A percentile compares a stretch with the other conserved stretches of the same genome.
Evolutionary conservation across 1,140 invertebrate species (phyloP).

Genomic region (Pemphigus obesinymphae): DNA sequence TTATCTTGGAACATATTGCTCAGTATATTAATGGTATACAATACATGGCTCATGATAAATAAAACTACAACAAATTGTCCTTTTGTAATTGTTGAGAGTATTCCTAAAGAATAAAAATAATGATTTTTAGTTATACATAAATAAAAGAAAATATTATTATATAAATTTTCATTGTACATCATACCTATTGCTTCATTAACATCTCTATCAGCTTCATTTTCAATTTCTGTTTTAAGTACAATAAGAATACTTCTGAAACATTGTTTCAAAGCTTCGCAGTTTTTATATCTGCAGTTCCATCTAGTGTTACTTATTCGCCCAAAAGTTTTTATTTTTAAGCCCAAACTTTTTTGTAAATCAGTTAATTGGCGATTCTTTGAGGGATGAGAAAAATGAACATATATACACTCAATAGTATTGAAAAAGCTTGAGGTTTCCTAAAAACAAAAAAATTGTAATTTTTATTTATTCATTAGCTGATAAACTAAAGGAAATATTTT

Average conservation of each 20-base stretch:
- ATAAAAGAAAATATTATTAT: not conserved
- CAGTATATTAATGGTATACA: not conserved
- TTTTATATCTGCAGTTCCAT: not conserved
- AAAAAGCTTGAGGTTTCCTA: not conserved
- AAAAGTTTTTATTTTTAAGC: not conserved
- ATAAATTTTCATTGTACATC: not conserved
- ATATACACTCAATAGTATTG: conserved; percentile 1
- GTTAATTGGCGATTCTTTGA: not conserved
- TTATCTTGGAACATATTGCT: not conserved
- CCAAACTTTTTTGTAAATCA: not conserved
- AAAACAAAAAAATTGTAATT: not conserved
- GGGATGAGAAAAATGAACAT: too few relatives aligned
- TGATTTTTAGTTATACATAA: not conserved
- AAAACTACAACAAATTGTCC: conserved; percentile 8
- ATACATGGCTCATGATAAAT: not conserved
- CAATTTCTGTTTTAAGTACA: not conserved
- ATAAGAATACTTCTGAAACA: conserved; percentile 8
- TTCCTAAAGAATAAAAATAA: conserved; percentile 1
- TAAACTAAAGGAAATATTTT: not conserved
- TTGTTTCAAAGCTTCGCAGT: not conserved
- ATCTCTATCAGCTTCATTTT: conserved; percentile 15
- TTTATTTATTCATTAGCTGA: too few relatives aligned
- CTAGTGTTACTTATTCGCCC: not conserved
- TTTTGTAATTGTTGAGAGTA: conserved; percentile 21
- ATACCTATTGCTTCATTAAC: conserved; percentile 8